A percentile compares a stretch with the other conserved stretches of the same genome.
phyloP scores from a whole-genome alignment of 2,797 vertebrate species.

The Gallirallus australis region DNA sequence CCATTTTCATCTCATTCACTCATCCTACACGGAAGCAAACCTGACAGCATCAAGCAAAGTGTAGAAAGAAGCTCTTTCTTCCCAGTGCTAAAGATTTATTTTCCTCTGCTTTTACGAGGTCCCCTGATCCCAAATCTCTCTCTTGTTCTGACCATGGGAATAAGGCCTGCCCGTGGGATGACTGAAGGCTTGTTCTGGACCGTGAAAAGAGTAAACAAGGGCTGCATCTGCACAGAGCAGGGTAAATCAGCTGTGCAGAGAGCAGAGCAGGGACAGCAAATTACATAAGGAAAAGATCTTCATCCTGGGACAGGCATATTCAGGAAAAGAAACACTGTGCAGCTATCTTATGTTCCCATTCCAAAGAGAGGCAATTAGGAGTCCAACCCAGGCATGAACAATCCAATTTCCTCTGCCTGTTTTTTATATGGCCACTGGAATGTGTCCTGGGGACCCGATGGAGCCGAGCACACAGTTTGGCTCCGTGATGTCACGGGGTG shows the following conservation, averaged over 20 bases:
- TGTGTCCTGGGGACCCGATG: background rate
- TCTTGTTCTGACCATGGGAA: slow-evolving; percentile 24
- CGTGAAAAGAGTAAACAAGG: slow-evolving; percentile 9
- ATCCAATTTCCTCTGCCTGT: background rate
- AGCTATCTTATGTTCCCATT: background rate
- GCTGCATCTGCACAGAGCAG: background rate
- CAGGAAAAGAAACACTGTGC: background rate
- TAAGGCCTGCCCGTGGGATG: background rate
- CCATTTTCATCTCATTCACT: background rate
- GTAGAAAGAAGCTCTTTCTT: background rate
- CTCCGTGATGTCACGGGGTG: background rate
- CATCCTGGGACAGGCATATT: background rate
- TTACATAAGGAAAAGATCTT: slow-evolving; percentile 2
- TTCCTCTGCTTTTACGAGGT: background rate
- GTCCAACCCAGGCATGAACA: background rate
- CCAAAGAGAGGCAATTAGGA: slow-evolving; percentile 23
- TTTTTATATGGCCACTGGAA: background rate
- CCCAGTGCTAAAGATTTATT: background rate
- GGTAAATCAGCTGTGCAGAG: slow-evolving; percentile 4
- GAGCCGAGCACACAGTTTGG: background rate
- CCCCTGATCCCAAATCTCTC: background rate
- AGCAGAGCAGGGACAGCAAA: background rate
- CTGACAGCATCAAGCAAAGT: background rate
- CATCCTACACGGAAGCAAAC: background rate
- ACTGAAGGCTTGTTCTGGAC: slow-evolving; percentile 17